These are phyloP conservation scores for Ctenopoma multispine DNA, from an alignment of 2,797 vertebrate genomes.

Conservation along the genomic window DNA sequence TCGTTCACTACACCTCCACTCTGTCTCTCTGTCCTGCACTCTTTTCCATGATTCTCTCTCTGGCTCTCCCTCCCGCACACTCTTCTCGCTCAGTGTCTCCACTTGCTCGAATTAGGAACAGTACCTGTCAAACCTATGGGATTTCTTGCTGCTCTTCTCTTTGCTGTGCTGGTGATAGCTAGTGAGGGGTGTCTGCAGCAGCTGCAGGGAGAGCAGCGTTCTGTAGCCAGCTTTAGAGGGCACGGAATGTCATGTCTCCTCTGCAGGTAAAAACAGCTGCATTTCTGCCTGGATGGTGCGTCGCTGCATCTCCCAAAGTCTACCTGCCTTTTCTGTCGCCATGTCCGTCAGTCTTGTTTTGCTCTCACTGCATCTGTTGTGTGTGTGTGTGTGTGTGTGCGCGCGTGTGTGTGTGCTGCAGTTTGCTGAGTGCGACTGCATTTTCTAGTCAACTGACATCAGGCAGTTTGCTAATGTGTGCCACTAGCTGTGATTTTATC, in stretches of 20 bases:
- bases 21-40: slow-evolving; percentile 45
- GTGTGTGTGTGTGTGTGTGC: too few relatives aligned
- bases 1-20: slow-evolving; percentile 46
- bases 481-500: slow-evolving; percentile 30
- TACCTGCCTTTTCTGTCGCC: slow-evolving; percentile 17
- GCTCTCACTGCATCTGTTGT: slow-evolving; percentile 39
- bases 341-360: slow-evolving; percentile 36
- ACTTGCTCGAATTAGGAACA: slow-evolving; percentile 55
- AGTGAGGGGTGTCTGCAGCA: slow-evolving; percentile 70
- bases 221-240: slow-evolving; percentile 82
- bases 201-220: slow-evolving; percentile 80
- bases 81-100: slow-evolving; percentile 42
- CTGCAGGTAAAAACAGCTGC: slow-evolving; percentile 83
- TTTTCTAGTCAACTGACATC: slow-evolving; percentile 49
- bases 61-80: slow-evolving; percentile 46
- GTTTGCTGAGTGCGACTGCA: slow-evolving; percentile 51
- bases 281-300: slow-evolving; percentile 47
- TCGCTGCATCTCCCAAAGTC: slow-evolving; percentile 43
- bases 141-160: slow-evolving; percentile 63
- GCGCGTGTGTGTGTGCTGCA: slow-evolving; percentile 43
- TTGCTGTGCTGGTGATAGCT: slow-evolving; percentile 65
- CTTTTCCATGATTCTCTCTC: slow-evolving; percentile 39
- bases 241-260: slow-evolving; percentile 88
- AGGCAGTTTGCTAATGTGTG: slow-evolving; percentile 40
- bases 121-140: slow-evolving; percentile 76